Evolutionary conservation across 1,140 invertebrate genomes (phyloP).

Genomic region (Macrotrachela quadricornifera): DNA sequence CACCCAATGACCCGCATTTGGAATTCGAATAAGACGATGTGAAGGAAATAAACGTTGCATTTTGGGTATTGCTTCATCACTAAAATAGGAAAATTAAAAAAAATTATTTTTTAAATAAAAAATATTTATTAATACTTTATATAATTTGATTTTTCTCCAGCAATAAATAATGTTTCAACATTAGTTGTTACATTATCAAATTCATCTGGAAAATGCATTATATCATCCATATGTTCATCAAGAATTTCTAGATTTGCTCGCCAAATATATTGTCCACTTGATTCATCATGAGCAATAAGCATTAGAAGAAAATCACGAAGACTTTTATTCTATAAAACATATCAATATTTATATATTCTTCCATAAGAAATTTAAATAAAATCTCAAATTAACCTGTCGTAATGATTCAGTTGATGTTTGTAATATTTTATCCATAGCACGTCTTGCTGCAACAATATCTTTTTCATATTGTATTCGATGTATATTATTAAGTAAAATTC

Average conservation of each 20-base stretch:
- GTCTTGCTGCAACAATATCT: not conserved
- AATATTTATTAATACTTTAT: not conserved
- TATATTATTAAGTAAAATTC: slow-evolving; percentile 2
- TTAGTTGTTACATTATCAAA: not conserved
- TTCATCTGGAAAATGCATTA: slow-evolving; percentile 4
- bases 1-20: slow-evolving; percentile 3
- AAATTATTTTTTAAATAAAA: not conserved
- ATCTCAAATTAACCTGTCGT: not conserved
- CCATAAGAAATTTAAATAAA: not conserved
- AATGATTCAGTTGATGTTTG: not conserved
- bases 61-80: not conserved
- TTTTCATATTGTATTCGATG: not conserved
- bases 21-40: not conserved
- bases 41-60: slow-evolving; percentile 1
- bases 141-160: slow-evolving; percentile 1
- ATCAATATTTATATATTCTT: not conserved
- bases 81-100: not conserved
- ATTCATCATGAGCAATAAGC: not conserved
- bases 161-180: not conserved
- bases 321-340: not conserved
- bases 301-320: slow-evolving; percentile 1
- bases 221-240: not conserved
- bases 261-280: not conserved
- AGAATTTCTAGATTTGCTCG: slow-evolving; percentile 1
- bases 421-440: not conserved